These are phyloP conservation scores for Holcopasites calliopsidis DNA, from an alignment of 1,140 invertebrate genomes.

Conservation along the genomic window DNA sequence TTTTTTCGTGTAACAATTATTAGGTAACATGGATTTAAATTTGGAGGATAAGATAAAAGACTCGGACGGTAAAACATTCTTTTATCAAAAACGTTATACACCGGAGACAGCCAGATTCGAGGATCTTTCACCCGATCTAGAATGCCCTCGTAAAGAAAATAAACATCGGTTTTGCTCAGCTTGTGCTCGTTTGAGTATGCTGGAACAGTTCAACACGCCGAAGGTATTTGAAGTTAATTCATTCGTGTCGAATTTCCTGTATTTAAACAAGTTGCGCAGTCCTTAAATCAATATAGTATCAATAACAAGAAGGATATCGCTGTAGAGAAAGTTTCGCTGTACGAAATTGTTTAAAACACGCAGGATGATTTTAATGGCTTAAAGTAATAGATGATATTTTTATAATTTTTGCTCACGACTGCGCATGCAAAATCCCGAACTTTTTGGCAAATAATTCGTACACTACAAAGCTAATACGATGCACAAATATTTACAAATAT, in stretches of 20 bases:
- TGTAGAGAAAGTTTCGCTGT: too few species aligned
- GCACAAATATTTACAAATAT: too few species aligned
- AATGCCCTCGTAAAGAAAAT: conserved; percentile 75
- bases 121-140: conserved; percentile 80
- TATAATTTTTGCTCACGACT: too few species aligned
- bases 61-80: conserved; percentile 83
- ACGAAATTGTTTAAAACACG: too few species aligned
- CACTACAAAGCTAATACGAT: too few species aligned
- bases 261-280: too few species aligned
- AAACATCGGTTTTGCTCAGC: conserved; percentile 78
- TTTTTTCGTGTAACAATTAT: background rate
- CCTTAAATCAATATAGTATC: too few species aligned
- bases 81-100: conserved; percentile 85
- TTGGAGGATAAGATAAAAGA: conserved; percentile 75
- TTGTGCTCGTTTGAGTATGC: conserved; percentile 27
- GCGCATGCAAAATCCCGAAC: too few species aligned
- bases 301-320: too few species aligned
- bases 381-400: background rate
- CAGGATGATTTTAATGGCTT: too few species aligned
- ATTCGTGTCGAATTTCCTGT: too few species aligned
- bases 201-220: conserved; percentile 59
- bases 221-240: conserved; percentile 73
- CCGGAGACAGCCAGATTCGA: conserved; percentile 85
- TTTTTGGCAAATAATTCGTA: too few species aligned
- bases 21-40: conserved; percentile 60